A percentile compares a stretch with the other conserved stretches of the same genome.
These are phyloP conservation scores for Griposia aprilina DNA, from an alignment of 2,888 invertebrate genomes.

Conservation along the genomic window DNA sequence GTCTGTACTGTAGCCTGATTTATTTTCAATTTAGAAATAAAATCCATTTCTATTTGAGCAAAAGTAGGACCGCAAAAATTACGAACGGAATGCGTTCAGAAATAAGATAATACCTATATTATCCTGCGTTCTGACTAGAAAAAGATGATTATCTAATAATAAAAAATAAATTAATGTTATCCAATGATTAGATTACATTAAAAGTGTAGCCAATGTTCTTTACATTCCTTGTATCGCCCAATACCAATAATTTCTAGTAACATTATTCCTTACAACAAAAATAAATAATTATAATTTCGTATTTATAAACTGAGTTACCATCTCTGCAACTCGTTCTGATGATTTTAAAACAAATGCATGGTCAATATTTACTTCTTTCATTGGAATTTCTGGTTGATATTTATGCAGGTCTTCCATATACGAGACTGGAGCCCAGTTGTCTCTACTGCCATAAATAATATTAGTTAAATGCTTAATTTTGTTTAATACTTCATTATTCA, in stretches of 20 bases:
- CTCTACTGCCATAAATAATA: constrained; percentile 94
- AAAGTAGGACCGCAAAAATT: neutral
- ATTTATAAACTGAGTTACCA: constrained; percentile 80
- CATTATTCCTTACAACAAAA: neutral
- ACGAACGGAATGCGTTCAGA: too few species aligned
- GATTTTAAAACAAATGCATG: constrained; percentile 96
- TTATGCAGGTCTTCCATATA: constrained; percentile 92
- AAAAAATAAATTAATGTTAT: too few species aligned
- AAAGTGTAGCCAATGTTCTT: neutral
- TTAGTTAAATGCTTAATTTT: constrained; percentile 90
- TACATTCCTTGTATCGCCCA: neutral
- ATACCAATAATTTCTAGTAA: neutral
- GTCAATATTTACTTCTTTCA: constrained; percentile 81
- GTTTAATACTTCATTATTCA: constrained; percentile 92
- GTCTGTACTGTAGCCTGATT: neutral
- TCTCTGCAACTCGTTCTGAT: constrained; percentile 90
- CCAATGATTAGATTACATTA: neutral
- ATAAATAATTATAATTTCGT: constrained; percentile 47
- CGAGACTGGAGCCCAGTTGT: constrained; percentile 95
- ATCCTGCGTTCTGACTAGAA: neutral
- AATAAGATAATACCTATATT: neutral
- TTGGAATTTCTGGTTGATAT: constrained; percentile 77
- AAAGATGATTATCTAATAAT: neutral
- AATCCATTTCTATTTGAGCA: neutral
- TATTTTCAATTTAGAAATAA: too few species aligned